Evolutionary conservation across 1,140 invertebrate genomes (phyloP).

Genomic region (Drosophila bocqueti): DNA sequence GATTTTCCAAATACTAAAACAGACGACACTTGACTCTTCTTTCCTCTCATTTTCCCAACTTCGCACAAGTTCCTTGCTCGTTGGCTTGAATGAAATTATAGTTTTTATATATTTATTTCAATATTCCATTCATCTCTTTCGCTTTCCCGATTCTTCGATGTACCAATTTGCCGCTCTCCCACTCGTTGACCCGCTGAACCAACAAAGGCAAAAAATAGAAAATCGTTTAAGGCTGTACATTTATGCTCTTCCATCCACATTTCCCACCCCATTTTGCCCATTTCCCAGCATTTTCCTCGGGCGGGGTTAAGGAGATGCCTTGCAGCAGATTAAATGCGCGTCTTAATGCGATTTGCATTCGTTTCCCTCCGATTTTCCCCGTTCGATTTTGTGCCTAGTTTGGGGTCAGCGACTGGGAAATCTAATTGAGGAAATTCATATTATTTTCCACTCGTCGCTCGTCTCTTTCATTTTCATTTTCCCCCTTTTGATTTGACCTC

Average conservation of each 20-base stretch:
- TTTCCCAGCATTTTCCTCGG: slow-evolving; percentile 24
- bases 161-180: slow-evolving; percentile 14
- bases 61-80: not conserved
- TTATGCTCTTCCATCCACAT: slow-evolving; percentile 28
- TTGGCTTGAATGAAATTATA: slow-evolving; percentile 18
- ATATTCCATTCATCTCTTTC: slow-evolving; percentile 29
- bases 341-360: slow-evolving; percentile 74
- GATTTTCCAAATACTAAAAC: not conserved
- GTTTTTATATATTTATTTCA: slow-evolving; percentile 40
- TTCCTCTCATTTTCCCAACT: slow-evolving; percentile 1
- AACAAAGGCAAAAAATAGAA: slow-evolving; percentile 14
- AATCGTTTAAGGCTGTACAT: slow-evolving; percentile 20
- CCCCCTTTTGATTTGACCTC: slow-evolving; percentile 24
- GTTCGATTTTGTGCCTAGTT: slow-evolving; percentile 20
- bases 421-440: slow-evolving; percentile 77
- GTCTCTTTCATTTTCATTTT: slow-evolving; percentile 47
- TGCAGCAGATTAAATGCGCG: slow-evolving; percentile 64
- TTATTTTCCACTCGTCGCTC: slow-evolving; percentile 49
- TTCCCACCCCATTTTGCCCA: slow-evolving; percentile 20
- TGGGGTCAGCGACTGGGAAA: slow-evolving; percentile 49
- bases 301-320: slow-evolving; percentile 60
- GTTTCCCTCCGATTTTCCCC: slow-evolving; percentile 12
- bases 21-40: slow-evolving; percentile 20
- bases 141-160: slow-evolving; percentile 20
- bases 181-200: slow-evolving; percentile 37